phyloP scores from a whole-genome alignment of 1,140 invertebrate species.

The Eumaeus atala region DNA sequence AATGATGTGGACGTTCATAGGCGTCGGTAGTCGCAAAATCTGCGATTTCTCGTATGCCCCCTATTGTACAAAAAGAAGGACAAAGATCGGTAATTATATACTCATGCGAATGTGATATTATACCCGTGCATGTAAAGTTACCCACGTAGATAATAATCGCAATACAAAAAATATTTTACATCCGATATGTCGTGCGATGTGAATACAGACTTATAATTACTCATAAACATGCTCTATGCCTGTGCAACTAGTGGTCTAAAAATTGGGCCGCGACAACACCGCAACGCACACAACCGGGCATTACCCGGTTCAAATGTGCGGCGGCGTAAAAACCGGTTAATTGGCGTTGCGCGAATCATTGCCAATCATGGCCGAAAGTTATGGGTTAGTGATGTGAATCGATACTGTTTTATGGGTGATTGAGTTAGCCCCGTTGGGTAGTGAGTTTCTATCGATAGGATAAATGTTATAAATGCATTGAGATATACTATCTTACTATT shows the following conservation, averaged over 20 bases:
- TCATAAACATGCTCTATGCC: conserved; percentile 15
- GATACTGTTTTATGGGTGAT: conserved; percentile 3
- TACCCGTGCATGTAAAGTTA: no score
- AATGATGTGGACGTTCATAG: no score
- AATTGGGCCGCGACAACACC: conserved; percentile 20
- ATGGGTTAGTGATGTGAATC: conserved; percentile 36
- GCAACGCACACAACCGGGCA: conserved; percentile 17
- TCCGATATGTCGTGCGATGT: background rate
- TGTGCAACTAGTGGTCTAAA: conserved; percentile 31
- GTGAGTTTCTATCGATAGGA: conserved; percentile 5
- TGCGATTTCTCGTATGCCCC: no score
- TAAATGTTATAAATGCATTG: background rate
- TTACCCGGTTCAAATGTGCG: conserved; percentile 43
- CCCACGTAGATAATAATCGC: background rate
- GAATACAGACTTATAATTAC: conserved; percentile 10
- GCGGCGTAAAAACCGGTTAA: conserved; percentile 62
- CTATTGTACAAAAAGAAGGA: no score
- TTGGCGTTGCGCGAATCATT: conserved; percentile 53
- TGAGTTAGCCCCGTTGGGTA: no score
- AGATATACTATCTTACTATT: background rate
- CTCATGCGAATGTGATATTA: no score
- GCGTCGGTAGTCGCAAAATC: no score
- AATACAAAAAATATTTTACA: background rate
- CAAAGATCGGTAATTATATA: no score
- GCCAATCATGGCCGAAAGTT: conserved; percentile 40